Conservation (phyloP, 2,888 invertebrate genomes). For the Campoplex capitator region DNA sequence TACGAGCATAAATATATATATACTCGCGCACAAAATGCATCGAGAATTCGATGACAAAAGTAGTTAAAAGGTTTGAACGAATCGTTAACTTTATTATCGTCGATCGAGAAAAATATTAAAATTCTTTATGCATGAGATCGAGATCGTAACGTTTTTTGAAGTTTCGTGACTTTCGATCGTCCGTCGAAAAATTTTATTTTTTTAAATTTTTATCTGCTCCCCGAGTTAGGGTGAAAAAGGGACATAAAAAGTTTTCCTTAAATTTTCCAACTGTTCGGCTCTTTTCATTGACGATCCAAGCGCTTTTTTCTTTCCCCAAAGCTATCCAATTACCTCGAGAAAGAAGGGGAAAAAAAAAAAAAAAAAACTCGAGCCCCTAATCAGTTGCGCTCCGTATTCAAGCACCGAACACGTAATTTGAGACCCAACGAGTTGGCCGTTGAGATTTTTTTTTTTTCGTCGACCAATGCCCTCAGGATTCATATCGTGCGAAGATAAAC, state of each 20-base stretch:
- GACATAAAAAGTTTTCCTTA: neutral
- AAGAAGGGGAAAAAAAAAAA: neutral
- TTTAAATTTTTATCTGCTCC: neutral
- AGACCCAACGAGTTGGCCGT: neutral
- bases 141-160: neutral
- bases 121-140: neutral
- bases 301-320: neutral
- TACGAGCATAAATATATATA: neutral
- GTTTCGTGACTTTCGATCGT: neutral
- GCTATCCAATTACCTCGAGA: slow-evolving; percentile 18
- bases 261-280: neutral
- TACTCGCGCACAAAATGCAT: neutral
- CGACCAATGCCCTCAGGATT: neutral
- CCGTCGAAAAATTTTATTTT: neutral
- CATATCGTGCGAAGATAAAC: neutral
- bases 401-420: slow-evolving; percentile 14
- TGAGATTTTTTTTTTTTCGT: neutral
- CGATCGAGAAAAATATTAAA: neutral
- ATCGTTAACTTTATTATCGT: neutral
- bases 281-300: neutral
- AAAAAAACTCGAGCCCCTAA: slow-evolving; percentile 11
- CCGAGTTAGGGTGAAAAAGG: neutral
- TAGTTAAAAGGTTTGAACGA: neutral
- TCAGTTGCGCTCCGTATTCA: neutral
- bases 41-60: neutral